Evolutionary conservation across 2,113 vertebrate genomes (phyloP).

Genomic region (Macroglossus sobrinus): DNA sequence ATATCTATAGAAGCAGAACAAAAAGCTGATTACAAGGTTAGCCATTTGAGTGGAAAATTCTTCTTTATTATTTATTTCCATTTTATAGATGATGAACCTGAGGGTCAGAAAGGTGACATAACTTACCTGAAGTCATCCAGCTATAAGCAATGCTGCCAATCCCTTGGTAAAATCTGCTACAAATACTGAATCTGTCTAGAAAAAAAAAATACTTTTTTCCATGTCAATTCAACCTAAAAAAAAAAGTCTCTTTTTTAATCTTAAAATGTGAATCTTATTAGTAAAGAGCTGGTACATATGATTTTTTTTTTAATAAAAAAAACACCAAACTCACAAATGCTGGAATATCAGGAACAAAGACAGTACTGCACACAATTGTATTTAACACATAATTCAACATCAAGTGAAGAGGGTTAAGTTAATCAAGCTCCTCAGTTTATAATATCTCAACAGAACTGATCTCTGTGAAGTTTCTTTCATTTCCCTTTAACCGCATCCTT

Average conservation of each 20-base stretch:
- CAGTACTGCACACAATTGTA: not conserved
- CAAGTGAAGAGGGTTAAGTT: not conserved
- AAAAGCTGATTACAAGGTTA: too few relatives aligned
- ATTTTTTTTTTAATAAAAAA: not conserved
- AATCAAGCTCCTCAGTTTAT: not conserved
- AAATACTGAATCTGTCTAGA: not conserved
- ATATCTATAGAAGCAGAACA: too few relatives aligned
- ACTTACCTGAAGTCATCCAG: not conserved
- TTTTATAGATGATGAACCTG: not conserved
- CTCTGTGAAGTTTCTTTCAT: not conserved
- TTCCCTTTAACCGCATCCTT: not conserved
- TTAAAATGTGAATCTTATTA: not conserved
- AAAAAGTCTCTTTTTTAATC: not conserved
- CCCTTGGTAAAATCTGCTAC: not conserved
- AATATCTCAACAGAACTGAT: not conserved
- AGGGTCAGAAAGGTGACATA: not conserved
- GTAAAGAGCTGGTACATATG: not conserved
- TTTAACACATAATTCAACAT: not conserved
- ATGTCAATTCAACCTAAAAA: not conserved
- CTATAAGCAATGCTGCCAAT: not conserved
- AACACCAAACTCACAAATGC: not conserved
- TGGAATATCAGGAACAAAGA: not conserved
- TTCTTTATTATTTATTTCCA: not conserved
- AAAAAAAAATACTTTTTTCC: not conserved
- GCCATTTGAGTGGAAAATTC: too few relatives aligned